These are phyloP conservation scores for Apis laboriosa DNA, from an alignment of 1,140 invertebrate species.

Conservation along the genomic window DNA sequence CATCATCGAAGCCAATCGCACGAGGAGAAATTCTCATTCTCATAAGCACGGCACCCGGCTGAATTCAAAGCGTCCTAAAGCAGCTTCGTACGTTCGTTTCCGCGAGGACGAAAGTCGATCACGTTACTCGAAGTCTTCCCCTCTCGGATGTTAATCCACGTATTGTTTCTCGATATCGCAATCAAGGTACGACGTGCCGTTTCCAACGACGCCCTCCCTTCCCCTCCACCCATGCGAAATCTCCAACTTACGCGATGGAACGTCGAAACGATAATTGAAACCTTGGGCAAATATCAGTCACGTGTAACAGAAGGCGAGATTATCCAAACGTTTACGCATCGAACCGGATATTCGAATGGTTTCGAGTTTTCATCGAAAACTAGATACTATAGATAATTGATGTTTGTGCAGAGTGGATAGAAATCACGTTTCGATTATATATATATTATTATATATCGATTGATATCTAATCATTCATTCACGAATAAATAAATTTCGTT, in stretches of 20 bases:
- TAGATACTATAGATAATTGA: no score
- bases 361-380: neutral
- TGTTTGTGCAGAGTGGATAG: no score
- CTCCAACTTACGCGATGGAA: neutral
- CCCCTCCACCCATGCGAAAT: neutral
- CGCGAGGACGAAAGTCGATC: constrained; percentile 12
- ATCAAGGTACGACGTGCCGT: neutral
- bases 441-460: no score
- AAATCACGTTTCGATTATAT: no score
- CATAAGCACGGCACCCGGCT: neutral
- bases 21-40: neutral
- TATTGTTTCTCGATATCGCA: constrained; percentile 26
- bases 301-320: neutral
- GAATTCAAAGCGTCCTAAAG: constrained; percentile 7
- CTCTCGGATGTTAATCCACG: neutral
- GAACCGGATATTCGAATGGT: neutral
- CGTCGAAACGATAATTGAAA: constrained; percentile 25
- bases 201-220: neutral
- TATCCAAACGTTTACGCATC: constrained; percentile 1
- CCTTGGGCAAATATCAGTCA: neutral
- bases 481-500: no score
- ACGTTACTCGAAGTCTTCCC: neutral
- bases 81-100: neutral
- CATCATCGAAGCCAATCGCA: no score
- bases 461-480: no score